These are phyloP conservation scores for Drosophila burlai DNA, from an alignment of 1,140 invertebrate genomes.

Conservation along the genomic window DNA sequence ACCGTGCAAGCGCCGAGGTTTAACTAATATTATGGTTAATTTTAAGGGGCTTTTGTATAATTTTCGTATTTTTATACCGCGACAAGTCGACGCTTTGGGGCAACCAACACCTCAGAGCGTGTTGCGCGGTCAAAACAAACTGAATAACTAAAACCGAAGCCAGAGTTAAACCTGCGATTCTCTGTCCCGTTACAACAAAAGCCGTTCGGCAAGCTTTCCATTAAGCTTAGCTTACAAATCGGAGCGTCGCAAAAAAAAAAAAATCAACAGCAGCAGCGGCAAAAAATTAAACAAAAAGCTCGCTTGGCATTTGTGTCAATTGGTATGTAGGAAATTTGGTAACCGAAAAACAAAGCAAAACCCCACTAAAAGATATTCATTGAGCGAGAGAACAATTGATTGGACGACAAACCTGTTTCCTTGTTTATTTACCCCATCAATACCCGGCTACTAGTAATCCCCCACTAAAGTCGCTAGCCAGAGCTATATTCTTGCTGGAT, in stretches of 20 bases:
- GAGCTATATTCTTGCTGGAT: conserved; percentile 13
- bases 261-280: background rate
- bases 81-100: conserved; percentile 31
- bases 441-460: conserved; percentile 20
- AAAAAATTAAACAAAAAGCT: conserved; percentile 31
- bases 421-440: conserved; percentile 21
- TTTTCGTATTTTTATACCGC: conserved; percentile 12
- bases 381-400: conserved; percentile 37
- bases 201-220: conserved; percentile 36
- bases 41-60: background rate
- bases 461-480: conserved; percentile 1
- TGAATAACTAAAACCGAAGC: conserved; percentile 73
- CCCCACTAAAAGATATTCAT: conserved; percentile 28
- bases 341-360: conserved; percentile 33
- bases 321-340: conserved; percentile 40
- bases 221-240: conserved; percentile 32
- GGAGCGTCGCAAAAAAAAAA: conserved; percentile 3
- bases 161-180: conserved; percentile 25
- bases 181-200: conserved; percentile 50
- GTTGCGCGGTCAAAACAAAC: conserved; percentile 68
- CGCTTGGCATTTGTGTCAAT: conserved; percentile 33
- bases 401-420: conserved; percentile 40
- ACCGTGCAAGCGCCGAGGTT: background rate
- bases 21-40: conserved; percentile 16
- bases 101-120: conserved; percentile 37